phyloP scores from a whole-genome alignment of 2,888 invertebrate species.

The Axea sp. region DNA sequence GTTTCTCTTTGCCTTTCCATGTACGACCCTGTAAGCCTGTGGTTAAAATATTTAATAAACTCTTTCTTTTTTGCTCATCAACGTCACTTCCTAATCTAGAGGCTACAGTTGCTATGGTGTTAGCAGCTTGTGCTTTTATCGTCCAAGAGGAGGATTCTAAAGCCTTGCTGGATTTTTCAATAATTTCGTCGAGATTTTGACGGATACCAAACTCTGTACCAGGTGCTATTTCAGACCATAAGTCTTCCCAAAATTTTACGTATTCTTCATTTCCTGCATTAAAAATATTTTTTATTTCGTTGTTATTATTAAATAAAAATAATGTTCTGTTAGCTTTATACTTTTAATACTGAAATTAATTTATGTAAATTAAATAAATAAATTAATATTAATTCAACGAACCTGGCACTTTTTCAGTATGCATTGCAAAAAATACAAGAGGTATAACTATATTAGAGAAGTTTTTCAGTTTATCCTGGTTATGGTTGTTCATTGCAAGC shows the following conservation, averaged over 20 bases:
- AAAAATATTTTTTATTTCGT: too few relatives aligned
- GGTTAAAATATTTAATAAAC: constrained; percentile 84
- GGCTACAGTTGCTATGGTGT: constrained; percentile 89
- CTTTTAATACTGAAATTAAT: not conserved
- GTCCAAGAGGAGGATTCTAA: constrained; percentile 93
- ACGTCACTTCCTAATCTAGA: constrained; percentile 84
- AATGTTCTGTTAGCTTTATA: not conserved
- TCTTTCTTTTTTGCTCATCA: constrained; percentile 83
- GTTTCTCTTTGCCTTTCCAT: constrained; percentile 93
- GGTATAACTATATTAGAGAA: constrained; percentile 89
- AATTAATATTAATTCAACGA: constrained; percentile 7
- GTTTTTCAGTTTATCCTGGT: constrained; percentile 89
- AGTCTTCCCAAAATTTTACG: constrained; percentile 90
- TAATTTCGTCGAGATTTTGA: constrained; percentile 87
- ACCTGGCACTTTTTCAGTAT: constrained; percentile 86
- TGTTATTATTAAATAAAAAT: too few relatives aligned
- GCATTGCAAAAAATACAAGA: constrained; percentile 94
- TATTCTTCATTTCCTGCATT: constrained; percentile 81
- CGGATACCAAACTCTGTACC: constrained; percentile 90
- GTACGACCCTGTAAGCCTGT: constrained; percentile 89
- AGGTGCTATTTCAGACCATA: constrained; percentile 94
- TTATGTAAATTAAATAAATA: constrained; percentile 6
- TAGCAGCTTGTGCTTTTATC: constrained; percentile 91
- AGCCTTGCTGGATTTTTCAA: constrained; percentile 85
- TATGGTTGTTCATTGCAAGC: constrained; percentile 90